Evolutionary conservation across 2,888 invertebrate species (phyloP), one percentile per base, ranked within the genome.

Genomic region (Phrixothrix hirtus): DNA sequence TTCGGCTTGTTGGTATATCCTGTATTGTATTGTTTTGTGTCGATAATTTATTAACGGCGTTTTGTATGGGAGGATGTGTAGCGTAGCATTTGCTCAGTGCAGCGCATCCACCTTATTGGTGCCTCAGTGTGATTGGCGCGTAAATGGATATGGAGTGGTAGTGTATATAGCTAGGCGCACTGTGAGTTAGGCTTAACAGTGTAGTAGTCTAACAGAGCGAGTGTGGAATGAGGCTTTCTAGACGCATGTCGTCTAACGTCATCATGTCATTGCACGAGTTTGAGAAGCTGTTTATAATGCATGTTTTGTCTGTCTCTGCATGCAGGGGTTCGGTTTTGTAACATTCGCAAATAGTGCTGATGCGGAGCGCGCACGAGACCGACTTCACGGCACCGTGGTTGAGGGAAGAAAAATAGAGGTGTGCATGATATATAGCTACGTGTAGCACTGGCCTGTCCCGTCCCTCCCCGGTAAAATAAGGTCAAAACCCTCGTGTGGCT

Each of bases 301-400:
- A 89, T 89, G 89, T 89, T 88, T 89, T 89, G 88, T 90, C 88
- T 89, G 90, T 92, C 89, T 77, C 79, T 91, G 91, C 92, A 92
- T 92, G 89, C 93, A 99, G 98, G 99, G 99, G 88, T 99, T 99
- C 91, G 98, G 98, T 91, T 99, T 99, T 93, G 98, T 99, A 89
- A 99, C 98, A 89, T 99, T 99, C 94, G 96, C 96, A 89, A 95
- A 94, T 91, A 95, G 95, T 88, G 92, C 91, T 87, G 98, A 99
- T 87, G 98, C 98, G 84, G 98, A 98, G 89, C 92, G 94, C 88
- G 98, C 99, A 91, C 95, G 98, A 88, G 96, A 96, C 89, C 95
- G 96, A 89, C 93, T 99, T 86, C 97, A 99, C 90, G 97, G 97
- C 89, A 95, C 96, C 86, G 95, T 97, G 91, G 96, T 98, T 89